Percentiles rank a stretch among this genome's conserved stretches.
phyloP scores from a whole-genome alignment of 23 tunicate species.

The Styela clava region DNA sequence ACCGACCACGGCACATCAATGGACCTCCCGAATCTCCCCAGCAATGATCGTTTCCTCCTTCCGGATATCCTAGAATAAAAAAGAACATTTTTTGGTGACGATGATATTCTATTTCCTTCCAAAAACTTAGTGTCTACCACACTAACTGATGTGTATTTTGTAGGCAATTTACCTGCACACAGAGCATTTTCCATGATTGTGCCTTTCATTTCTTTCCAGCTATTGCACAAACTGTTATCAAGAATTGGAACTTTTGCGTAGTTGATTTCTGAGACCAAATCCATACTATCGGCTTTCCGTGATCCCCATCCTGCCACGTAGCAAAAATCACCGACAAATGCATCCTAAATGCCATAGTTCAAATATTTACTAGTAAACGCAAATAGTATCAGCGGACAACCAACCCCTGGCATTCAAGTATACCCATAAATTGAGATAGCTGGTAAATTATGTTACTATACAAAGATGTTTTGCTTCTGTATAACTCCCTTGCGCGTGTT shows the following conservation, averaged over 20 bases:
- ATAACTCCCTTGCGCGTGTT: too few species aligned
- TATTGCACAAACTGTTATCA: slow-evolving; percentile 11
- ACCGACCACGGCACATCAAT: slow-evolving; percentile 17
- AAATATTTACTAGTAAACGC: too few species aligned
- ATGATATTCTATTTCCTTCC: too few species aligned
- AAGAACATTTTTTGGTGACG: not conserved
- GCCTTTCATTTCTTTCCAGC: slow-evolving; percentile 34
- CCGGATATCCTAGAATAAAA: not conserved
- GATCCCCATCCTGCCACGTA: slow-evolving; percentile 36
- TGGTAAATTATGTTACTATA: too few species aligned
- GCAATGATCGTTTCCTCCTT: slow-evolving; percentile 27
- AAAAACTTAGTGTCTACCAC: too few species aligned
- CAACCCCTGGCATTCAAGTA: too few species aligned
- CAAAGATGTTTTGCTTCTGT: too few species aligned
- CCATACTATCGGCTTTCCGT: not conserved
- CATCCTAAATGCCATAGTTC: slow-evolving; percentile 5
- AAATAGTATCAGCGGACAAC: too few species aligned
- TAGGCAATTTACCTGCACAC: slow-evolving; percentile 16
- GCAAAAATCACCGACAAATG: slow-evolving; percentile 28
- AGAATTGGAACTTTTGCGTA: slow-evolving; percentile 34
- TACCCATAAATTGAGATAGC: too few species aligned
- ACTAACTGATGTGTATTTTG: too few species aligned
- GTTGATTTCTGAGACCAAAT: not conserved
- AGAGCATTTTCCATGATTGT: slow-evolving; percentile 25
- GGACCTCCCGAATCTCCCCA: slow-evolving; percentile 39